A percentile compares a stretch with the other conserved stretches of the same genome.
phyloP scores from a whole-genome alignment of 2,113 vertebrate species.

The Hemicordylus capensis region DNA sequence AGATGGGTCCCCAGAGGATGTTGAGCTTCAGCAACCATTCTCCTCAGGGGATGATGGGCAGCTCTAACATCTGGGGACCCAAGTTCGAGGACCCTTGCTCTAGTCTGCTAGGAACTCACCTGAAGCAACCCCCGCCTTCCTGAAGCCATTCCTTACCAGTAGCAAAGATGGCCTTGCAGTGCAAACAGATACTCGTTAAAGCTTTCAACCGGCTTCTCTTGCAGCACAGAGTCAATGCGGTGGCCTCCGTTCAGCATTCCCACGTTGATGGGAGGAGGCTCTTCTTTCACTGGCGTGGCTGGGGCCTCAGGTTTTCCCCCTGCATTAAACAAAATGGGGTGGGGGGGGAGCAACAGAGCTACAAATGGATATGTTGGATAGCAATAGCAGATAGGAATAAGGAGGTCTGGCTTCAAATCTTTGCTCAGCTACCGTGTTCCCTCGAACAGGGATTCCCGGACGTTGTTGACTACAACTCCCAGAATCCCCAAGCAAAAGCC shows the following conservation, averaged over 20 bases:
- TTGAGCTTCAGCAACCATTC: too few relatives aligned
- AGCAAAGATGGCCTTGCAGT: conserved; percentile 95
- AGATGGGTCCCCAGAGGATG: too few relatives aligned
- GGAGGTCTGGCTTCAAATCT: too few relatives aligned
- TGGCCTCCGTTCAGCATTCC: conserved; percentile 92
- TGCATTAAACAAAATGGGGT: conserved; percentile 6
- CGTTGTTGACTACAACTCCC: too few relatives aligned
- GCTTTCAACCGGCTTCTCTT: conserved; percentile 97
- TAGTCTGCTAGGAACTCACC: too few relatives aligned
- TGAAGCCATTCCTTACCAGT: conserved; percentile 81
- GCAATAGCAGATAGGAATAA: too few relatives aligned
- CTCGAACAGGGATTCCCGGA: too few relatives aligned
- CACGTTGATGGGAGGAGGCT: conserved; percentile 72
- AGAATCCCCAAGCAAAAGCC: too few relatives aligned
- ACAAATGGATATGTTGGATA: neutral
- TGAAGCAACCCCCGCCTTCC: neutral
- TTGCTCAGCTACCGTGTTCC: too few relatives aligned
- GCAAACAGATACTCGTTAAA: conserved; percentile 98
- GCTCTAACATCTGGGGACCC: too few relatives aligned
- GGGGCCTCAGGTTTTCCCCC: conserved; percentile 67
- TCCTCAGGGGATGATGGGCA: too few relatives aligned
- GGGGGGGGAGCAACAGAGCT: neutral
- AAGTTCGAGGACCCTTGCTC: too few relatives aligned
- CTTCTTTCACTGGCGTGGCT: conserved; percentile 61
- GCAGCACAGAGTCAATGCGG: conserved; percentile 94